Evolutionary conservation across 2,797 vertebrate genomes (phyloP), one percentile per base, ranked within the genome.

Genomic region (Peromyscus melanophrys): DNA sequence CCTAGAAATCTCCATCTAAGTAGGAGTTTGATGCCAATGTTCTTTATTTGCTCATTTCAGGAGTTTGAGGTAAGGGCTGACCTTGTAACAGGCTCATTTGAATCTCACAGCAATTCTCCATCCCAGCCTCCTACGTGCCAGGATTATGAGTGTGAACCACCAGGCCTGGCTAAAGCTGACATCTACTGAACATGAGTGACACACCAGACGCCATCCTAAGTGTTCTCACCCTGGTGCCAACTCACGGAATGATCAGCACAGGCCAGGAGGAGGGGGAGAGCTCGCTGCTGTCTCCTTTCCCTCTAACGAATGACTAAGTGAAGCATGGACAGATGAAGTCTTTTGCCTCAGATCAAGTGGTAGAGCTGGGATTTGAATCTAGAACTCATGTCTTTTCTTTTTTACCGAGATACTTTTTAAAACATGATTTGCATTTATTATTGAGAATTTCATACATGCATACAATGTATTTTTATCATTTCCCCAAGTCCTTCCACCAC

Each of bases 321-420:
- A 90, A 90, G 4, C 82, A 94, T 19, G 81, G 37, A 82, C 13
- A 89, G 59, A 78, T 10, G 89, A 92, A 90, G 17, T 55, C 49
- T 77, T 65, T 92, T 95, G 61, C 21, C 71, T 27, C 57, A n/a
- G 9, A 43, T 90, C 80, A 92, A 55, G 52, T 34, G 6, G 34
- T 19, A 94, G 67, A 87, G 67, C 14, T 29, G 25, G n/a, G 31
- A 92, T 61, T 67, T 90, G 89, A 95, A 94, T 19, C 19, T 63
- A 95, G 55, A 89, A 25, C 40, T 46, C 49, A 0, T 6, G 0
- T 77, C 12, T 87, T 49, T 65, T 11, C 4, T 2, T 61, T 21
- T 84, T 49, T 46, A 84, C 40, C 34, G 82, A 65, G 61, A 23
- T 65, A 8, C 40, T 34, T 67, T 49, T 49, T 1, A 23, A 84